Conservation (phyloP, 2,888 invertebrate species). For the Furcula furcula region DNA sequence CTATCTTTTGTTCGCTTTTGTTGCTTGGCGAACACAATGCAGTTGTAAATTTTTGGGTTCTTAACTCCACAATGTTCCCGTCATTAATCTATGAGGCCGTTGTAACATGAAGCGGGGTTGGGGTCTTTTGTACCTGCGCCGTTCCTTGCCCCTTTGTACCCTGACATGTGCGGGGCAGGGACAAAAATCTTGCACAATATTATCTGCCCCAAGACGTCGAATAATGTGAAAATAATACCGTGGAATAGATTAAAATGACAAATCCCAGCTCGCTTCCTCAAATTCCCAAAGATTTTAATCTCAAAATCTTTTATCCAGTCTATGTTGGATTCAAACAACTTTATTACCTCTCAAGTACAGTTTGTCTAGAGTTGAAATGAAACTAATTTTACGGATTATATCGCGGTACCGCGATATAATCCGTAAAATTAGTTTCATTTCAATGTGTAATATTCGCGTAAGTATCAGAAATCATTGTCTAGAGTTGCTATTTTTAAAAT, state of each 20-base stretch:
- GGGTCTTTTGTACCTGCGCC: constrained; percentile 74
- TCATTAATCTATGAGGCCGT: constrained; percentile 74
- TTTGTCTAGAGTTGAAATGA: constrained; percentile 47
- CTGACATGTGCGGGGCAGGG: constrained; percentile 71
- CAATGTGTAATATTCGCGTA: too few species aligned
- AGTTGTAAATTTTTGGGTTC: constrained; percentile 81
- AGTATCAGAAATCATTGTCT: too few species aligned
- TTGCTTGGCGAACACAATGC: constrained; percentile 64
- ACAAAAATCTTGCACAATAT: constrained; percentile 79
- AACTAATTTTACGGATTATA: too few species aligned
- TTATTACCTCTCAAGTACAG: constrained; percentile 46
- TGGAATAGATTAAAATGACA: constrained; percentile 52
- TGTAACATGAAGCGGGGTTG: constrained; percentile 75
- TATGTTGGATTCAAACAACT: constrained; percentile 31
- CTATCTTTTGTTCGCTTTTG: constrained; percentile 74
- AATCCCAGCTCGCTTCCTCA: constrained; percentile 5
- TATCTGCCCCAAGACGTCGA: constrained; percentile 57
- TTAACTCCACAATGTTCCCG: constrained; percentile 78
- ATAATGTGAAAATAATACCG: constrained; percentile 68
- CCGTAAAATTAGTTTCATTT: too few species aligned
- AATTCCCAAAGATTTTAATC: constrained; percentile 41
- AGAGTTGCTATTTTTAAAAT: constrained; percentile 66
- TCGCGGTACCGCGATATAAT: too few species aligned
- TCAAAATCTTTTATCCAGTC: constrained; percentile 38
- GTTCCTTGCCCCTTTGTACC: constrained; percentile 63